Evolutionary conservation across 2,888 invertebrate genomes (phyloP).

Genomic region (Thysanoteuthis rhombus): DNA sequence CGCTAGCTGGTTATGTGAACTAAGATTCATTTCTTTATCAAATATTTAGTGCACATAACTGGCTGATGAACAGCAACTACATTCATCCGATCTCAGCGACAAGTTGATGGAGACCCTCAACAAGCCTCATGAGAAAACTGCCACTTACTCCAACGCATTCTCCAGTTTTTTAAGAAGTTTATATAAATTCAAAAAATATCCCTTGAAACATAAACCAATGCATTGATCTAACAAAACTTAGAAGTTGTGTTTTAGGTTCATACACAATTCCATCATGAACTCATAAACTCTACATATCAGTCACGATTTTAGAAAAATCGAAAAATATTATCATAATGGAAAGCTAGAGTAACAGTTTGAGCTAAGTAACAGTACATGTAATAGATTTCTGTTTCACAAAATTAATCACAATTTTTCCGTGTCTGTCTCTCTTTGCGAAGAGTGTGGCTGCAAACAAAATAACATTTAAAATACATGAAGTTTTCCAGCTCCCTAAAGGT

Average conservation of each 20-base stretch:
- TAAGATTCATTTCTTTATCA: conserved; percentile 31
- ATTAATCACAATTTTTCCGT: not conserved
- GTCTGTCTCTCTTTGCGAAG: not conserved
- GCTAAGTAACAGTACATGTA: too few relatives aligned
- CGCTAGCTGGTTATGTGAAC: conserved; percentile 31
- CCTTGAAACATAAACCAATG: too few relatives aligned
- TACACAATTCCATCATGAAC: too few relatives aligned
- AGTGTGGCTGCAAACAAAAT: too few relatives aligned
- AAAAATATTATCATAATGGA: too few relatives aligned
- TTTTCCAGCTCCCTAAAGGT: too few relatives aligned
- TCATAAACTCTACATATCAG: too few relatives aligned
- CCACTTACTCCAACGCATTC: not conserved
- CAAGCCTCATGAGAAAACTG: not conserved
- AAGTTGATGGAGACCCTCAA: not conserved
- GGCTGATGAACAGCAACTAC: conserved; percentile 18
- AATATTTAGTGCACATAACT: conserved; percentile 32
- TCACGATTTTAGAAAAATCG: too few relatives aligned
- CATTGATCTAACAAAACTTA: too few relatives aligned
- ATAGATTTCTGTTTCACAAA: not conserved
- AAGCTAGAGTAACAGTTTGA: not conserved
- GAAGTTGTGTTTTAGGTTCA: too few relatives aligned
- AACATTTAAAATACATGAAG: too few relatives aligned
- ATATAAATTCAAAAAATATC: not conserved
- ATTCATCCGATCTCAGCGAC: not conserved
- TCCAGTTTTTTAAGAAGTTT: not conserved